Base-by-base conservation (phyloP, 1,140 invertebrate species). In the Bradysia coprophila region DNA sequence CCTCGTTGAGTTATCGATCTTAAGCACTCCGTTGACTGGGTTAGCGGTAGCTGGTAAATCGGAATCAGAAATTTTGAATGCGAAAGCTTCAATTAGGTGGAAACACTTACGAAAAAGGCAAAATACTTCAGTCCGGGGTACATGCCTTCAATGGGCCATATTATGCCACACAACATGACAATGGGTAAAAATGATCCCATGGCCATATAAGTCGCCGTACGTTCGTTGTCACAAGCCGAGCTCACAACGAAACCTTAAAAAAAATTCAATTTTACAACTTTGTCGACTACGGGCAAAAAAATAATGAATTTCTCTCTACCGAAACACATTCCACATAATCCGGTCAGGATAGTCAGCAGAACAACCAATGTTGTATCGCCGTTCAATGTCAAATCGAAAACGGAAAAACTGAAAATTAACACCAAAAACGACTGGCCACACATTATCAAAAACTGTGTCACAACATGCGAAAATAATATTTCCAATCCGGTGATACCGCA, bases 101-200 rank as follows among this genome's bases (percentile, higher is more conserved):
- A n/a, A n/a, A n/a, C n/a, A n/a, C n/a, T n/a, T n/a, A n/a, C n/a
- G 13, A 28, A 28, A 28, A 28, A 6, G 6, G 24, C 24, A 8
- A 28, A 6, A 13, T 28, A 13, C 13, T 28, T 28, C 6, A 28
- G 24, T 28, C 24, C 24, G 13, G 24, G 24, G 24, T 28, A 28
- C 24, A 59, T 55, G 36, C 78, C 79, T 69, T 84, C 73, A 62
- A 79, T 69, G 1, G 83, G 83, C 83, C 83, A 87, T 45, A 87
- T 81, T 33, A 86, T 81, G 38, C 81, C 89, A 55, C 88, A 89
- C 2, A 93, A 59, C 65, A 93, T 72, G 10, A 96, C 74, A 53
- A 90, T 90, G 0, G 91, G 91, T 46, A 95, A 73, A 56, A 97
- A 94, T 4, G 83, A 88, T 3, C 91, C 91, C 55, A 96, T 71